Evolutionary conservation across 2,797 vertebrate genomes (phyloP), one percentile per base, ranked within the genome.

Genomic region (Tapirus indicus): DNA sequence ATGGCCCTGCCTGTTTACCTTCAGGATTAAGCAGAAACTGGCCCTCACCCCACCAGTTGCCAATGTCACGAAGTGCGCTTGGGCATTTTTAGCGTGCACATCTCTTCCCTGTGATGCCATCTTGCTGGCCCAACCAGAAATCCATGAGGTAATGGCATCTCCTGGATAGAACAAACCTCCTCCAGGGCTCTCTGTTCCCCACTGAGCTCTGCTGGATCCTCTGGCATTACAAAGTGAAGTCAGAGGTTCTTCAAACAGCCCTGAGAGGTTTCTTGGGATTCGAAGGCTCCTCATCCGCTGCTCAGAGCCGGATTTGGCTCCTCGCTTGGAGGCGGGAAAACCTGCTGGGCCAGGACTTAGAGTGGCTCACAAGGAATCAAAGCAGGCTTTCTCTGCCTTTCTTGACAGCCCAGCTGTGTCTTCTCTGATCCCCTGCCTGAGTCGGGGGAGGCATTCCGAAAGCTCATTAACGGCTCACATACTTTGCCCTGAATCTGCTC

Each of bases 361-460:
- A 35, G 35, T 10, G 68, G 93, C 95, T 98, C 96, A 96, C 41
- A 32, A 35, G 89, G 94, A 97, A 97, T 97, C 98, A 98, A 96
- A 96, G 94, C 82, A 21, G 49, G 66, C 23, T 0, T 77, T 93
- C 88, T 21, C 89, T 0, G 1, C 88, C 80, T 92, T 78, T 80
- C 69, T 71, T 25, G 9, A 32, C 35, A 95, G 71, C 74, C 62
- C 47, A 3, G 14, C 8, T 58, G 79, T 10, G 2, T 64, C 75
- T 72, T 23, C 96, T 97, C 92, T 96, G 79, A 97, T 96, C 88
- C 74, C 60, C 64, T n/a, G 80, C n/a, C 88, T 12, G 83, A 79
- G 83, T 32, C 4, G 38, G 56, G 29, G 21, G 60, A 83, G 29
- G 44, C 60, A 7, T 83, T 84, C 62, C 3, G 41, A 94, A 96